A percentile compares a stretch with the other conserved stretches of the same genome.
Evolutionary conservation across 2,797 vertebrate species (phyloP).

Genomic region (Pseudochirops corinnae): DNA sequence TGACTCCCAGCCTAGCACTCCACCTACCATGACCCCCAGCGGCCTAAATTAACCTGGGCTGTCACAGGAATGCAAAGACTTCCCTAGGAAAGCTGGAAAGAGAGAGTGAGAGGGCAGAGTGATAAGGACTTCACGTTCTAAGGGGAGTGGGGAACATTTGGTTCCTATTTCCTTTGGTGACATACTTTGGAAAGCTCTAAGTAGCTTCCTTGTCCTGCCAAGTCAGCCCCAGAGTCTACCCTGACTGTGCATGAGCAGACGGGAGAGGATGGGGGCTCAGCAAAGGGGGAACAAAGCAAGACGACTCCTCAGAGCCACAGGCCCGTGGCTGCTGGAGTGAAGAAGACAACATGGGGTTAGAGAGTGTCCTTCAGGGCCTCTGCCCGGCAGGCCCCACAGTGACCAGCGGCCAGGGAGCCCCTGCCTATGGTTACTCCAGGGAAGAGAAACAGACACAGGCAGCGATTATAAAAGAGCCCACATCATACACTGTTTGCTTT

Average conservation of each 20-base stretch:
- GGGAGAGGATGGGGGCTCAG: neutral
- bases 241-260: neutral
- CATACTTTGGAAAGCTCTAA: slow-evolving; percentile 52
- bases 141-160: slow-evolving; percentile 36
- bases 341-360: slow-evolving; percentile 19
- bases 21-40: neutral
- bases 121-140: slow-evolving; percentile 62
- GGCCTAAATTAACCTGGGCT: neutral
- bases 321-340: neutral
- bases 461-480: neutral
- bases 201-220: slow-evolving; percentile 59
- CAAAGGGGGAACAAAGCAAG: slow-evolving; percentile 20
- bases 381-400: neutral
- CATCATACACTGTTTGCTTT: slow-evolving; percentile 59
- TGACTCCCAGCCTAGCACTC: neutral
- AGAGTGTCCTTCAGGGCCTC: slow-evolving; percentile 5
- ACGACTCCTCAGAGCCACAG: neutral
- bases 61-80: neutral
- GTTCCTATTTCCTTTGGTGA: slow-evolving; percentile 71
- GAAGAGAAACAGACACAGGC: neutral
- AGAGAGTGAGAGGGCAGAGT: neutral
- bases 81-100: neutral
- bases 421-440: neutral
- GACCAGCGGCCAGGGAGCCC: neutral
- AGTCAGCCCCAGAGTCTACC: slow-evolving; percentile 60